These are phyloP conservation scores for Drosophila lini DNA, from an alignment of 1,140 invertebrate genomes.

Conservation along the genomic window DNA sequence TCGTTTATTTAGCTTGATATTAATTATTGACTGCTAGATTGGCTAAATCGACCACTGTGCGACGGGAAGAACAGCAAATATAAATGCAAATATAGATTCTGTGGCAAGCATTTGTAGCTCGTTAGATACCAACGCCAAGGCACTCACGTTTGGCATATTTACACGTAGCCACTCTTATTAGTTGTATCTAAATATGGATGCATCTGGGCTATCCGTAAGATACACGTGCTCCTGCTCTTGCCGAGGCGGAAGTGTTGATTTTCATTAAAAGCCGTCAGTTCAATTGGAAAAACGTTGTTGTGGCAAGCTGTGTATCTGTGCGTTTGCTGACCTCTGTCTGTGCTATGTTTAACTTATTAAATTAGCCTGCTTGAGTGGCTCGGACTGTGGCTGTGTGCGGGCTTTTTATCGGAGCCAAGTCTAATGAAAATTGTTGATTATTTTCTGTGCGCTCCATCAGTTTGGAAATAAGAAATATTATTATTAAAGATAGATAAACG, in stretches of 20 bases:
- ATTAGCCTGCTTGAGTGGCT: slow-evolving; percentile 67
- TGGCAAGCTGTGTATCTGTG: slow-evolving; percentile 6
- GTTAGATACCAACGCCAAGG: slow-evolving; percentile 49
- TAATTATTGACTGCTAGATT: too few species aligned
- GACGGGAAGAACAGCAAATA: slow-evolving; percentile 63
- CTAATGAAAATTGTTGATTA: slow-evolving; percentile 71
- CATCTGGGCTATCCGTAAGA: slow-evolving; percentile 10
- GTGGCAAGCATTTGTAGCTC: slow-evolving; percentile 76
- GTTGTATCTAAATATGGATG: slow-evolving; percentile 25
- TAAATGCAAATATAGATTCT: slow-evolving; percentile 78
- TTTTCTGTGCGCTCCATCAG: slow-evolving; percentile 44
- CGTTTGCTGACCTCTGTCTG: slow-evolving; percentile 15
- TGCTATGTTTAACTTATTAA: slow-evolving; percentile 65
- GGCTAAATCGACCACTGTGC: too few species aligned
- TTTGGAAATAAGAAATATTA: slow-evolving; percentile 34
- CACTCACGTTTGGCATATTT: slow-evolving; percentile 36
- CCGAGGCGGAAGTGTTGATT: slow-evolving; percentile 64
- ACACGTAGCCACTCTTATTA: slow-evolving; percentile 43
- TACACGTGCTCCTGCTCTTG: slow-evolving; percentile 21
- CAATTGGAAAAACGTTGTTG: slow-evolving; percentile 71
- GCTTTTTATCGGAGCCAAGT: slow-evolving; percentile 54
- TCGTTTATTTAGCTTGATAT: too few species aligned
- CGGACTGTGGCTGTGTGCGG: slow-evolving; percentile 19
- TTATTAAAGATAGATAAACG: slow-evolving; percentile 8
- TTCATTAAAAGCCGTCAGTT: slow-evolving; percentile 64